These are phyloP conservation scores for Austrofundulus limnaeus DNA, from an alignment of 2,113 vertebrate genomes.

Conservation along the genomic window DNA sequence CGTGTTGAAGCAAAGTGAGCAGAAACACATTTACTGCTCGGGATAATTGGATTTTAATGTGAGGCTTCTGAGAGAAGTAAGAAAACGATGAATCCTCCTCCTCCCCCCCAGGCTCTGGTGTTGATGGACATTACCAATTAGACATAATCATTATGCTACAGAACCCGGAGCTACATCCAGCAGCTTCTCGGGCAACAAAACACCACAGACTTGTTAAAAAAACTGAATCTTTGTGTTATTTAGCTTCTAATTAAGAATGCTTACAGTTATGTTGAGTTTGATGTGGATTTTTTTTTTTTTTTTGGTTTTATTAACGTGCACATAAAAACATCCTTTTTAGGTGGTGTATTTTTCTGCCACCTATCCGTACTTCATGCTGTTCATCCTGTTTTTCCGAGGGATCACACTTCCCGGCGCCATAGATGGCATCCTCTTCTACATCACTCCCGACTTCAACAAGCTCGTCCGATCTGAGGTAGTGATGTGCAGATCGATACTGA, in stretches of 20 bases:
- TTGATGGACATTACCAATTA: slow-evolving; percentile 69
- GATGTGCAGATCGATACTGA: too few species aligned
- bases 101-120: slow-evolving; percentile 6
- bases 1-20: slow-evolving; percentile 28
- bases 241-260: background rate
- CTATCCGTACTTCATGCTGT: slow-evolving; percentile 91
- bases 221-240: background rate
- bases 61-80: slow-evolving; percentile 37
- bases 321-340: slow-evolving; percentile 55
- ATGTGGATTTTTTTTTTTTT: background rate
- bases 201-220: slow-evolving; percentile 20
- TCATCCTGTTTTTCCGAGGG: slow-evolving; percentile 90
- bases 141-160: slow-evolving; percentile 52
- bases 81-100: slow-evolving; percentile 47
- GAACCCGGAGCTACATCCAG: slow-evolving; percentile 24
- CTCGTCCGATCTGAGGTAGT: slow-evolving; percentile 86
- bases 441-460: slow-evolving; percentile 89
- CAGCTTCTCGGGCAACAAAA: slow-evolving; percentile 25
- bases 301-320: background rate
- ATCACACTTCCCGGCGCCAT: slow-evolving; percentile 88
- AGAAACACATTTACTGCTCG: slow-evolving; percentile 44
- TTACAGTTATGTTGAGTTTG: background rate
- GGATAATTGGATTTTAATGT: slow-evolving; percentile 71
- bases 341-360: slow-evolving; percentile 94
- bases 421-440: slow-evolving; percentile 89